phyloP scores from a whole-genome alignment of 2,113 vertebrate species.

The Lepus americanus region DNA sequence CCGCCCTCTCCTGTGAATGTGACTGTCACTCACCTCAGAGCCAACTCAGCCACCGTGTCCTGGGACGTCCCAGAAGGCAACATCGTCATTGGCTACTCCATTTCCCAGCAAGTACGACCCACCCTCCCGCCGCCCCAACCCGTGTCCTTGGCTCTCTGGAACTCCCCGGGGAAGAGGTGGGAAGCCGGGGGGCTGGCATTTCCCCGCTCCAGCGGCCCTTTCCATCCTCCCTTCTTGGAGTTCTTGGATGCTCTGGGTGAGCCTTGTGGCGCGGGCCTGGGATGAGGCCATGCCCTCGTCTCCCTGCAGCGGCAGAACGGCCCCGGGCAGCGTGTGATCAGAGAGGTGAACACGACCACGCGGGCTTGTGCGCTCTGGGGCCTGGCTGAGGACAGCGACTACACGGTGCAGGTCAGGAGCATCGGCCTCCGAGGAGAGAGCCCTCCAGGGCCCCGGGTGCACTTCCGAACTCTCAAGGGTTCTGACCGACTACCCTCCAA shows the following conservation, averaged over 20 bases:
- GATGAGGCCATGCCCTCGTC: neutral
- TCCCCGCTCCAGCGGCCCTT: neutral
- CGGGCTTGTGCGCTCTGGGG: slow-evolving; percentile 98
- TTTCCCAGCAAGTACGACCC: slow-evolving; percentile 95
- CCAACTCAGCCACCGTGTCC: slow-evolving; percentile 97
- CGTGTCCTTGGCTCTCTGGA: slow-evolving; percentile 73
- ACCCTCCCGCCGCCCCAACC: slow-evolving; percentile 48
- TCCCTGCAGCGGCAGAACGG: slow-evolving; percentile 94
- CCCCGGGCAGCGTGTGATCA: slow-evolving; percentile 96
- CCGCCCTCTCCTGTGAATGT: slow-evolving; percentile 97
- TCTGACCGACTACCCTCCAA: slow-evolving; percentile 95
- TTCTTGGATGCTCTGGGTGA: neutral
- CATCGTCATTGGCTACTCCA: slow-evolving; percentile 97
- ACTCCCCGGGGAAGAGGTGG: neutral
- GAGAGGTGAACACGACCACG: slow-evolving; percentile 98
- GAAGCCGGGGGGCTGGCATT: neutral
- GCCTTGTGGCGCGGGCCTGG: neutral
- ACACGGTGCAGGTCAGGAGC: slow-evolving; percentile 97
- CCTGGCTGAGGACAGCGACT: slow-evolving; percentile 96
- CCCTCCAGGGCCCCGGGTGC: slow-evolving; percentile 94
- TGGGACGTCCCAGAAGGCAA: slow-evolving; percentile 99
- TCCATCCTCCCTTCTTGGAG: neutral
- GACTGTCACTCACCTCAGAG: slow-evolving; percentile 95
- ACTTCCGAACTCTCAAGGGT: slow-evolving; percentile 97
- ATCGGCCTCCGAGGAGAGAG: slow-evolving; percentile 97